Percentiles rank a stretch among this genome's conserved stretches.
Conservation (phyloP, 2,888 invertebrate species). For the Drosophila multiciliata region DNA sequence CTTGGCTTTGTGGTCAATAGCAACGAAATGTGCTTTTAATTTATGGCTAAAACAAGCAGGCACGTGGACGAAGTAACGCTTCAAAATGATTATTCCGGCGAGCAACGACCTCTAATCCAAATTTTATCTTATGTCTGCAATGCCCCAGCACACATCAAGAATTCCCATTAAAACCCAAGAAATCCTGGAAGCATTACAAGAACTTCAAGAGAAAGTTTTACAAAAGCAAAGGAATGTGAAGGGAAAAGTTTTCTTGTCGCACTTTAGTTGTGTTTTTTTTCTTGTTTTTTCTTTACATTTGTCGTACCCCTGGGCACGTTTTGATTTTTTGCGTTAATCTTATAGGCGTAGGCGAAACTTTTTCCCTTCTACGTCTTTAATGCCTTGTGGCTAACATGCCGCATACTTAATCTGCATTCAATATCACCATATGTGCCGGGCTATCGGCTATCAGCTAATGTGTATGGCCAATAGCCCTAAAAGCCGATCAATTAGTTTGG, state of each 20-base stretch:
- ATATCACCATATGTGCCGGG: constrained; percentile 25
- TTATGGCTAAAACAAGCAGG: constrained; percentile 26
- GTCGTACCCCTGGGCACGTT: constrained; percentile 58
- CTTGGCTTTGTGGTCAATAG: constrained; percentile 15
- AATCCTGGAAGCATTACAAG: constrained; percentile 13
- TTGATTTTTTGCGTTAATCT: constrained; percentile 55
- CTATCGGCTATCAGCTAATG: constrained; percentile 43
- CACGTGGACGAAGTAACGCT: neutral
- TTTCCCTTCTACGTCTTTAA: constrained; percentile 50
- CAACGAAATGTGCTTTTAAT: constrained; percentile 45
- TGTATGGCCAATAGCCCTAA: constrained; percentile 48
- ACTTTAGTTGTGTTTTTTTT: constrained; percentile 5
- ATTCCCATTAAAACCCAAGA: constrained; percentile 37
- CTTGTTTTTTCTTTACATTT: constrained; percentile 12
- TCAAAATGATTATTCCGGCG: constrained; percentile 16
- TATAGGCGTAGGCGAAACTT: constrained; percentile 46
- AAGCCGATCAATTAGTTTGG: constrained; percentile 61
- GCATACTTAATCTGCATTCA: constrained; percentile 51
- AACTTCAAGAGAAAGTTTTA: constrained; percentile 37
- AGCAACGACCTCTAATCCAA: constrained; percentile 5
- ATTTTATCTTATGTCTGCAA: constrained; percentile 33
- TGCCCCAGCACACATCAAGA: constrained; percentile 19
- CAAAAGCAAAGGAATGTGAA: constrained; percentile 15
- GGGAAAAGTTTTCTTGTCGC: constrained; percentile 56
- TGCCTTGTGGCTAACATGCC: constrained; percentile 41